Evolutionary conservation across 2,888 invertebrate genomes (phyloP).

Genomic region (Lacanobia oleracea): DNA sequence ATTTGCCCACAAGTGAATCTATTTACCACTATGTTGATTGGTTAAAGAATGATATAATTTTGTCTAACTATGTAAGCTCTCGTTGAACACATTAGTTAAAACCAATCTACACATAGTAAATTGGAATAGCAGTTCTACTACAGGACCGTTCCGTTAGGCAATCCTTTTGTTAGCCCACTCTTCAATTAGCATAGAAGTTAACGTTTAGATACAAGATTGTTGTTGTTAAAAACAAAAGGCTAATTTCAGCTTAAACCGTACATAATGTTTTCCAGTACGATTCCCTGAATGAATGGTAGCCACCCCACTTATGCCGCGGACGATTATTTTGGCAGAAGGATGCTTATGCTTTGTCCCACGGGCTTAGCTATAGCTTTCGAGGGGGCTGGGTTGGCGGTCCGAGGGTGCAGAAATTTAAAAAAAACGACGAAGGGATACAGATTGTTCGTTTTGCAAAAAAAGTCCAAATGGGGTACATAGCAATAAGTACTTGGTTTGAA

Average conservation of each 20-base stretch:
- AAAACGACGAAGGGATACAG: too few relatives aligned
- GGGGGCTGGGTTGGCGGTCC: too few relatives aligned
- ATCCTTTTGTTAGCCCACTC: neutral
- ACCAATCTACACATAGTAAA: neutral
- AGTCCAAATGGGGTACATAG: too few relatives aligned
- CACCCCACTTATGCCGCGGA: neutral
- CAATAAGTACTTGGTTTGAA: too few relatives aligned
- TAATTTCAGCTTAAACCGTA: neutral
- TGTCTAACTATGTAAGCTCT: constrained; percentile 11
- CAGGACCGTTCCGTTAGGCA: neutral
- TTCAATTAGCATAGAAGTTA: neutral
- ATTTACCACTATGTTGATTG: constrained; percentile 1
- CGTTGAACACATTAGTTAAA: constrained; percentile 3
- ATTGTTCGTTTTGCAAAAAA: too few relatives aligned
- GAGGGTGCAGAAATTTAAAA: too few relatives aligned
- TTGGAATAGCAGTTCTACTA: neutral
- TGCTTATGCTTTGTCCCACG: neutral
- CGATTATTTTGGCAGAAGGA: constrained; percentile 5
- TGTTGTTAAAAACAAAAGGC: neutral
- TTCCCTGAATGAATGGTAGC: neutral
- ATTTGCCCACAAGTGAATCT: neutral
- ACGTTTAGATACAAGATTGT: neutral
- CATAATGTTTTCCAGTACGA: neutral
- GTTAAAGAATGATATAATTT: neutral
- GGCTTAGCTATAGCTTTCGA: too few relatives aligned